These are phyloP conservation scores for Aphelinus certus DNA, from an alignment of 1,140 invertebrate genomes.

Conservation along the genomic window DNA sequence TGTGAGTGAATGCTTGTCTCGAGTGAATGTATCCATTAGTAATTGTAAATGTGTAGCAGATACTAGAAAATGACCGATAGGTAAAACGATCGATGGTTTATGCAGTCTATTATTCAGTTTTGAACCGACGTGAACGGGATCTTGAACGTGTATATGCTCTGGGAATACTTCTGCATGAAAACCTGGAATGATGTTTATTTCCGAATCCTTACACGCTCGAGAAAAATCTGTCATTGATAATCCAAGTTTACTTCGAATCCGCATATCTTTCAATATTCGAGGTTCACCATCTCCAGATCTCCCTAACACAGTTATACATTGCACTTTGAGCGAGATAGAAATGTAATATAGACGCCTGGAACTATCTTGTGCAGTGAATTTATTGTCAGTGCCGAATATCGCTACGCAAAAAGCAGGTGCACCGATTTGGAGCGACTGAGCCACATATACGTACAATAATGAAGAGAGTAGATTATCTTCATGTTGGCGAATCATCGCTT, in stretches of 20 bases:
- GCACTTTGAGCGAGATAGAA: conserved; percentile 7
- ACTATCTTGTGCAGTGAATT: conserved; percentile 29
- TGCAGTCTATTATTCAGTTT: conserved; percentile 18
- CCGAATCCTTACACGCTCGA: neutral
- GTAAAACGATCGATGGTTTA: conserved; percentile 5
- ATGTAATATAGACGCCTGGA: no score
- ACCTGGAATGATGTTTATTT: neutral
- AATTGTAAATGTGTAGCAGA: conserved; percentile 1
- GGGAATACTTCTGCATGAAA: neutral
- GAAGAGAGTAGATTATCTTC: conserved; percentile 9
- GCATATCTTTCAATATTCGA: conserved; percentile 33
- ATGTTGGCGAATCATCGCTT: conserved; percentile 25
- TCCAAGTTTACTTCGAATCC: neutral
- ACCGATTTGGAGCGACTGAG: conserved; percentile 4
- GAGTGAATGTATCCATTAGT: neutral
- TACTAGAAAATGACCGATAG: conserved; percentile 9
- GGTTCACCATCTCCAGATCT: conserved; percentile 37
- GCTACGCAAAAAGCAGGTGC: conserved; percentile 26
- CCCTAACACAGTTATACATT: conserved; percentile 24
- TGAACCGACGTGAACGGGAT: conserved; percentile 22
- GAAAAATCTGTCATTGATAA: neutral
- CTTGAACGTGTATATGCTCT: conserved; percentile 4
- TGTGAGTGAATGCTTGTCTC: conserved; percentile 16
- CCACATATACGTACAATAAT: conserved; percentile 13
- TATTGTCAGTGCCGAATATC: conserved; percentile 33